Conservation (phyloP, 1,140 invertebrate species). For the Chionoecetes opilio region DNA sequence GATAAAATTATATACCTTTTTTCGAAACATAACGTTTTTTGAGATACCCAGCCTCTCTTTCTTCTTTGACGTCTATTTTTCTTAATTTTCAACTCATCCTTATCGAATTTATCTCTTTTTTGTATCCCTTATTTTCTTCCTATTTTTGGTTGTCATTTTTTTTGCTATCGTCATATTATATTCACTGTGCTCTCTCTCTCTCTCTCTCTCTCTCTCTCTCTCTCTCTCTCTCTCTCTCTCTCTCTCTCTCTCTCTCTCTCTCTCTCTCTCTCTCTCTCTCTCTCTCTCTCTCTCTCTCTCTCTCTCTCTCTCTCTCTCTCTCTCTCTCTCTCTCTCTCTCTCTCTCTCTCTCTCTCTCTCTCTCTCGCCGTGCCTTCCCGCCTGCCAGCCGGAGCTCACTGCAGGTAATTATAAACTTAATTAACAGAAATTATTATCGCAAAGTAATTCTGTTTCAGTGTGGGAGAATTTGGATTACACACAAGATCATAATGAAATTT, state of each 20-base stretch:
- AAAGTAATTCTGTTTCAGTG: neutral
- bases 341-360: conserved; percentile 27
- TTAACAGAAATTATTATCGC: conserved; percentile 30
- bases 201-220: conserved; percentile 27
- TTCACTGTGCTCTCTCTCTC: conserved; percentile 2
- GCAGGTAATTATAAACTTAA: conserved; percentile 22
- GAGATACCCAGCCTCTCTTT: too few species aligned
- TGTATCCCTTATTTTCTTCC: too few species aligned
- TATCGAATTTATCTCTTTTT: too few species aligned
- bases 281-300: conserved; percentile 3
- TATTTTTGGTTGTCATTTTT: neutral
- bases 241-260: conserved; percentile 27
- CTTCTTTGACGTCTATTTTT: too few species aligned
- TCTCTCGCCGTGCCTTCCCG: neutral
- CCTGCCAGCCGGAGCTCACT: neutral
- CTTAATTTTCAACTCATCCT: too few species aligned
- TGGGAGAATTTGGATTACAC: conserved; percentile 15
- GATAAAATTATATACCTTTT: too few species aligned
- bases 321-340: conserved; percentile 27
- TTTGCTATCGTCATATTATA: too few species aligned
- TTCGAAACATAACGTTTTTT: too few species aligned
- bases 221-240: conserved; percentile 27
- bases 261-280: neutral
- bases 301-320: conserved; percentile 27
- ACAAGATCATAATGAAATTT: conserved; percentile 12